Evolutionary conservation across 2,113 vertebrate species (phyloP), one percentile per base, ranked within the genome.

Genomic region (Scomber colias): DNA sequence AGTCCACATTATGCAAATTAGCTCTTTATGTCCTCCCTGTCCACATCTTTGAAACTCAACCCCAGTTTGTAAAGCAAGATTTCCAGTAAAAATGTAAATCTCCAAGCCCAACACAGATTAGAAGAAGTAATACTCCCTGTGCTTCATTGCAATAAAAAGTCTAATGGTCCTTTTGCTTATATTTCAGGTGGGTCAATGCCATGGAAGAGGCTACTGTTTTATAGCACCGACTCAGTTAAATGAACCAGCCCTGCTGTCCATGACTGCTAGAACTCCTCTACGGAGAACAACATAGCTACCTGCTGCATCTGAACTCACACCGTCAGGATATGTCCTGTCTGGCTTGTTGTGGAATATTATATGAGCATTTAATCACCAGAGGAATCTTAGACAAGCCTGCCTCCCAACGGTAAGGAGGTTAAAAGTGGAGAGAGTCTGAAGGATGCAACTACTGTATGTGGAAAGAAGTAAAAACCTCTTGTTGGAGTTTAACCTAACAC

Each of bases 201-300:
- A 98, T 99, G 91, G 96, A 98, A 91, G 96, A 97, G 76, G 98
- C 97, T 17, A 97, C 97, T 7, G 92, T 98, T 89, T 96, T 99
- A 96, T 99, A 99, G 96, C 96, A 95, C 75, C 91, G 61, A 75
- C 84, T 82, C 40, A 57, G 5, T 50, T 3, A 65, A 85, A 51
- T n/a, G 21, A 75, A 66, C n/a, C 21, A 16, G 2, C 2, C 56
- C 45, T 73, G 59, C 77, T 79, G 70, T 63, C 77, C 12, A 45
- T 67, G 79, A 85, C 81, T 75, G 72, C 71, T 82, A 46, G 2
- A 70, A 70, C 80, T 84, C 83, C 74, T 62, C 49, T 31, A 55
- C 59, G 69, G 78, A 84, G 54, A 56, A 82, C 84, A 83, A 88
- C 88, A 84, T 31, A 80, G 68, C 78, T 79, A 85, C 87, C 70